Evolutionary conservation across 2,888 invertebrate species (phyloP), one percentile per base, ranked within the genome.

Genomic region (Laspeyria flexula): DNA sequence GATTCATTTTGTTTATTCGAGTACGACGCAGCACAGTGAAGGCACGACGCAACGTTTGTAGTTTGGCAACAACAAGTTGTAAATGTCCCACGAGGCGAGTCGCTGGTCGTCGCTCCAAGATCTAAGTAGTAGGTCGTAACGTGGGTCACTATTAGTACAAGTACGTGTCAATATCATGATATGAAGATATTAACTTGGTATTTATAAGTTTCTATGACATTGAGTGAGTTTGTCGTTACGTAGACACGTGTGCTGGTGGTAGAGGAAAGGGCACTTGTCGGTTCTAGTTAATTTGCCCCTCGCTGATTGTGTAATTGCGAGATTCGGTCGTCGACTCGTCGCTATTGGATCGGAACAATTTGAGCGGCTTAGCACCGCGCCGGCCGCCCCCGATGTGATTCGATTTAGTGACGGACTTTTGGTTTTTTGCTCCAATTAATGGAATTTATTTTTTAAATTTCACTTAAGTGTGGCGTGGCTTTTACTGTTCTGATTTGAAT

Each of bases 321-420:
- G 35, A 35, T 15, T 30, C 30, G 13, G 6, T 9, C 3, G 44
- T 21, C 31, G 12, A 11, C 3, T 9, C 3, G 44, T 21, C 31
- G 12, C 40, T 11, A 13, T 7, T 25, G 41, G 34, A 11, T 12
- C n/a, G 31, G 11, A 23, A 49, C 30, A 11, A 42, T 35, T 30
- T 27, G 13, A 12, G 35, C 30, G 18, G 33, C 33, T 18, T 30
- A 47, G 44, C 35, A 30, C 40, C 35, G 16, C 16, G 18, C 6
- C 34, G 18, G n/a, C 18, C 3, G 4, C 18, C 9, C 38, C 10
- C 45, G n/a, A 37, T 46, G 39, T 42, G 33, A 56, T 47, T 44
- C 11, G 7, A 51, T 39, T 45, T 55, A 34, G 16, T 34, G 10
- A n/a, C 18, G 34, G 34, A 16, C 34, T 0, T 18, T 34, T n/a